Evolutionary conservation across 2,797 vertebrate species (phyloP).

Genomic region (Sus cebifrons): DNA sequence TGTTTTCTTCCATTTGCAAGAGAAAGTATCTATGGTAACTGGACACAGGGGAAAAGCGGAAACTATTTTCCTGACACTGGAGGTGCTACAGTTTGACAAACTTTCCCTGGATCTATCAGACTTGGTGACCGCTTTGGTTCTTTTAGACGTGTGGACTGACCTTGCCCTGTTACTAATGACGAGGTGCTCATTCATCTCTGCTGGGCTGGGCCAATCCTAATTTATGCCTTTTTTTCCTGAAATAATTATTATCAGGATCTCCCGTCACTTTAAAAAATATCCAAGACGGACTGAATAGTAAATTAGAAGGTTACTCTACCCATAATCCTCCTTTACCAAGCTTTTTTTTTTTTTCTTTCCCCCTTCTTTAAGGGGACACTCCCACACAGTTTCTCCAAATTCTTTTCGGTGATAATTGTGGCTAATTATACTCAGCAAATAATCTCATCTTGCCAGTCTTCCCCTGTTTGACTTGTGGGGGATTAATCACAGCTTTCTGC

Average conservation of each 20-base stretch:
- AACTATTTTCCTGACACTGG: neutral
- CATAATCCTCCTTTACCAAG: conserved; percentile 44
- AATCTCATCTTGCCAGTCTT: conserved; percentile 86
- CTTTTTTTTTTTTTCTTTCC: conserved; percentile 57
- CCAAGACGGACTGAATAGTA: neutral
- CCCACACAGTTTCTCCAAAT: neutral
- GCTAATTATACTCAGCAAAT: conserved; percentile 87
- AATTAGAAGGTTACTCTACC: neutral
- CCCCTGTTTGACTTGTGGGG: conserved; percentile 84
- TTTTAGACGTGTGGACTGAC: neutral
- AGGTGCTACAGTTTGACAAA: neutral
- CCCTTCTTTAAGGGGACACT: conserved; percentile 61
- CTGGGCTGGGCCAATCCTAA: neutral
- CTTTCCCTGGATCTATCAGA: neutral
- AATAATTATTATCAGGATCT: neutral
- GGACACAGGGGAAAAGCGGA: neutral
- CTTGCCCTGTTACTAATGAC: neutral
- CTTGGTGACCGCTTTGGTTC: neutral
- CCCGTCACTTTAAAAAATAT: conserved; percentile 38
- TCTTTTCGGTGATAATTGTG: conserved; percentile 83
- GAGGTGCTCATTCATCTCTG: neutral
- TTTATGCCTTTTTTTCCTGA: neutral
- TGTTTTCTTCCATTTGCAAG: conserved; percentile 5
- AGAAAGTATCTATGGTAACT: neutral
- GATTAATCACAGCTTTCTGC: conserved; percentile 88